Percentiles rank a stretch among this genome's conserved stretches.
Conservation (phyloP, 2,797 vertebrate genomes). For the Phrynocephalus vlangalii region DNA sequence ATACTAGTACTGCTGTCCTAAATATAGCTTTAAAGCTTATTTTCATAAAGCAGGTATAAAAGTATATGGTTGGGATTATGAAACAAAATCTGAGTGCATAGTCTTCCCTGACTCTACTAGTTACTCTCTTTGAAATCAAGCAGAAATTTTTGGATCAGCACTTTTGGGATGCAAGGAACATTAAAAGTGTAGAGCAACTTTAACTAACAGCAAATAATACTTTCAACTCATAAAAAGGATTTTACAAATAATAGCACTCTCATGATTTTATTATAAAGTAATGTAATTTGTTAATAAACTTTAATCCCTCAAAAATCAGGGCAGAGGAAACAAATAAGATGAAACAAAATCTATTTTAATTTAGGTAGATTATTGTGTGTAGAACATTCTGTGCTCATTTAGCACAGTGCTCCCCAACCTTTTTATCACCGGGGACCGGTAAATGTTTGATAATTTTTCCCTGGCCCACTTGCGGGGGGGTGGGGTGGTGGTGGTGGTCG, state of each 20-base stretch:
- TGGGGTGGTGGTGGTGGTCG: too few relatives aligned
- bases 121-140: not conserved
- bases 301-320: not conserved
- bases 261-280: not conserved
- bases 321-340: too few relatives aligned
- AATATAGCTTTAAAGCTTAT: constrained; percentile 14
- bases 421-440: too few relatives aligned
- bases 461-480: too few relatives aligned
- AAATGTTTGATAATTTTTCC: too few relatives aligned
- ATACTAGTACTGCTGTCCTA: constrained; percentile 15
- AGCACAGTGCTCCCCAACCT: too few relatives aligned
- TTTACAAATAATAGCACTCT: not conserved
- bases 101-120: not conserved
- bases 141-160: not conserved
- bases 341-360: too few relatives aligned
- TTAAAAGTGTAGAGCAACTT: constrained; percentile 50
- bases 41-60: constrained; percentile 42
- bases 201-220: constrained; percentile 35
- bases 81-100: not conserved
- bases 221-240: not conserved
- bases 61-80: not conserved
- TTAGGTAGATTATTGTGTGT: too few relatives aligned
- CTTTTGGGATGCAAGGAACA: not conserved
- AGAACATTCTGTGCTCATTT: not conserved
- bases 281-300: not conserved